Evolutionary conservation across 2,888 invertebrate genomes (phyloP), one percentile per base, ranked within the genome.

Genomic region (Dinocampus coccinellae): DNA sequence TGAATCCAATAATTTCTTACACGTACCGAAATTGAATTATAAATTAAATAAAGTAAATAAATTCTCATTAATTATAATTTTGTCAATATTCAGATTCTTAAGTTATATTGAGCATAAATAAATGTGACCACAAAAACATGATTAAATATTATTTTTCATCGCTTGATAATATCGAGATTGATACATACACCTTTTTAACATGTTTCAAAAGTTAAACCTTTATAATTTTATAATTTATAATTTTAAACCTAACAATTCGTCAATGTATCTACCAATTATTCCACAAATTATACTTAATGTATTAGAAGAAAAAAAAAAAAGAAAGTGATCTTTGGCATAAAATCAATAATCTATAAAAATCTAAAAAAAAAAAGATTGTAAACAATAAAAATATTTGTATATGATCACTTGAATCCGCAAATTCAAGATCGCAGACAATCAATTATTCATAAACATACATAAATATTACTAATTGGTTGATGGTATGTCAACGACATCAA

Each of bases 191-290:
- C 72, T 58, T 29, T 36, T 52, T 20, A 63, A 69, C 67, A 70
- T 64, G 61, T 67, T n/a, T n/a, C n/a, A n/a, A n/a, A n/a, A n/a
- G n/a, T n/a, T n/a, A n/a, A n/a, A 70, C 63, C 58, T 65, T 10
- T 7, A 9, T 34, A 39, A 36, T 3, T 24, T 39, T n/a, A 13
- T 60, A 26, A 34, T 53, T 53, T 52, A 55, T 13, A 39, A 26
- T 53, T 16, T 39, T 55, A 9, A 69, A 69, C 10, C 10, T 36
- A 10, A 33, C 3, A 7, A 36, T 57, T 68, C 72, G 74, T 77
- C 72, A 74, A 78, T 77, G 55, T 24, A 57, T 24, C 29, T 42
- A 66, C 69, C 78, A 82, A 82, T 82, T 79, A 80, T 76, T 74
- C 78, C 75, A 77, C 72, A 79, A 83, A 82, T 81, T 81, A 73